These are phyloP conservation scores for Pyrocephalus nanus DNA, from an alignment of 2,797 vertebrate species.

Conservation along the genomic window DNA sequence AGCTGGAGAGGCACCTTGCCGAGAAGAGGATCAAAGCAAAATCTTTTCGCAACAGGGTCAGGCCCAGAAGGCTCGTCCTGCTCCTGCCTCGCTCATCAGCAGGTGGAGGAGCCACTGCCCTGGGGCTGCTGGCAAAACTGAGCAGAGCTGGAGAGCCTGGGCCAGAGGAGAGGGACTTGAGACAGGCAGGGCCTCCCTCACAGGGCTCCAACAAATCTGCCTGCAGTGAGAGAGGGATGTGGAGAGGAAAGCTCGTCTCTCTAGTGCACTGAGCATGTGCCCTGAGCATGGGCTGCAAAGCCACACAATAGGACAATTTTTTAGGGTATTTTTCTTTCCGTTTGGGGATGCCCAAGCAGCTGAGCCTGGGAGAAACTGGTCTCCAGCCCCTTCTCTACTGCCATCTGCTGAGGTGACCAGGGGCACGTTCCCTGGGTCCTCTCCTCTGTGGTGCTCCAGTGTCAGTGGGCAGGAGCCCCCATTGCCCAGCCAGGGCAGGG, in stretches of 20 bases:
- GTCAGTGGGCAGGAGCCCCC: neutral
- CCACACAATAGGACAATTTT: accelerated
- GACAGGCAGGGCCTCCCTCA: neutral
- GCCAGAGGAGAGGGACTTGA: neutral
- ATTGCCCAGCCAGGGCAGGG: neutral
- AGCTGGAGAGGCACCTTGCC: neutral
- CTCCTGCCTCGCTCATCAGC: neutral
- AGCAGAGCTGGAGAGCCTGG: neutral
- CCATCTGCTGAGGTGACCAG: accelerated
- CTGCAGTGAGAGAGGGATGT: neutral
- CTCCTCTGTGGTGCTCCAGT: neutral
- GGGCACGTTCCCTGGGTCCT: neutral
- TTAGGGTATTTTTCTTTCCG: neutral
- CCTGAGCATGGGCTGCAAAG: neutral
- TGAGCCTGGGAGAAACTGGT: neutral
- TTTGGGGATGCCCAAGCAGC: neutral
- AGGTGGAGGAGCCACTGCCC: neutral
- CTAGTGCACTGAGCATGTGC: accelerated
- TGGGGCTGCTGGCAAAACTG: neutral
- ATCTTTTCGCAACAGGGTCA: neutral
- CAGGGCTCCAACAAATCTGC: neutral
- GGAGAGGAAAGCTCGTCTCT: neutral
- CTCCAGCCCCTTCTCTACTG: neutral
- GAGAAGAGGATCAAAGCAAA: conserved; percentile 25
- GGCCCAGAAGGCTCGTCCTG: neutral